phyloP scores from a whole-genome alignment of 2,888 invertebrate species.

The Tachina grossa region DNA sequence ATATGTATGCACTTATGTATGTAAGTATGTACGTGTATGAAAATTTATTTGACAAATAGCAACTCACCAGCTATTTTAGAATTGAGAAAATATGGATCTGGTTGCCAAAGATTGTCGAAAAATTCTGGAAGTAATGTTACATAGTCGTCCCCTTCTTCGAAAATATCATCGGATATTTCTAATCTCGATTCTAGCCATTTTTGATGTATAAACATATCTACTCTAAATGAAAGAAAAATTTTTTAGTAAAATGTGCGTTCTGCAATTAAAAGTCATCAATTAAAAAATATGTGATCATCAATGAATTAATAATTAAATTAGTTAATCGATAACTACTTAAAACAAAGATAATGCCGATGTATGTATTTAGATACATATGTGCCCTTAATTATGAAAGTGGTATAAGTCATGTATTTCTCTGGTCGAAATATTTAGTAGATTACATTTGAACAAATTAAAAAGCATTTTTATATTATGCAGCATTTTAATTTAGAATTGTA shows the following conservation, averaged over 20 bases:
- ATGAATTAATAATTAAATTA: background rate
- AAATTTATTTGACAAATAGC: background rate
- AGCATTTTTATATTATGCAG: no score
- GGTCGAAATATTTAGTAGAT: no score
- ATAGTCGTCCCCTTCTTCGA: conserved; percentile 91
- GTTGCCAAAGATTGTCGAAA: conserved; percentile 94
- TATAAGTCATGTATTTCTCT: no score
- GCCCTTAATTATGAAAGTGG: no score
- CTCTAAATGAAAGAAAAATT: conserved; percentile 83
- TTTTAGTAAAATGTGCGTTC: conserved; percentile 4
- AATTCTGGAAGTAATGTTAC: conserved; percentile 91
- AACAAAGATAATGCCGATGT: background rate
- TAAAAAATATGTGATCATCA: background rate
- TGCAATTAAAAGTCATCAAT: background rate
- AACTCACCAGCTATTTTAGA: conserved; percentile 91
- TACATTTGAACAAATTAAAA: no score
- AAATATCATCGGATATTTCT: conserved; percentile 89
- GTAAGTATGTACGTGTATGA: background rate
- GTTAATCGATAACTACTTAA: background rate
- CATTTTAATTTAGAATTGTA: no score
- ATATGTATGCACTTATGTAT: background rate
- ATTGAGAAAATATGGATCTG: conserved; percentile 92
- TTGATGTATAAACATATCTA: conserved; percentile 93
- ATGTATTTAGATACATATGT: no score
- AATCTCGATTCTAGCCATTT: conserved; percentile 91